Evolutionary conservation across 1,140 invertebrate species (phyloP), one percentile per base, ranked within the genome.

Genomic region (Microplitis demolitor): DNA sequence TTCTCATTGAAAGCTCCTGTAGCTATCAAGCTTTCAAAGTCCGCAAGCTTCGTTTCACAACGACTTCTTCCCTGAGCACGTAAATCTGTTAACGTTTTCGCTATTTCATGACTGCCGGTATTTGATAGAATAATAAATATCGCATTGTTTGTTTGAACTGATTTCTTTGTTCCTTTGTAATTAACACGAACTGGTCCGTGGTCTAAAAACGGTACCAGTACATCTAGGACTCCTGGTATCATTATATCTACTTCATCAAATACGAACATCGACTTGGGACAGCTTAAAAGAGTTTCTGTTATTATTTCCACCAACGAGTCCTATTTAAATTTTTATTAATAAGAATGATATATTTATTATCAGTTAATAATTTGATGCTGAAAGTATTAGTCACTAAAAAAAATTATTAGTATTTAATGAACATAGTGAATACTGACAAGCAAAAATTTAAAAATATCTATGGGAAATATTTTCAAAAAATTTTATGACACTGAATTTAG

Each of bases 201-300:
- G 86, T 99, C 97, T n/a, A 98, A 82, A 83, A 97, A 93, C 11
- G 96, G 94, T 82, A 94, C 94, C 24, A 99, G 89, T 11, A 89
- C 89, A 85, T 98, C 94, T 14, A 99, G 88, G 8, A 98, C 81
- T 13, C 92, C 92, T 16, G 89, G 81, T 5, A 96, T 94, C 90
- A 98, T 96, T 85, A 98, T 96, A 83, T 99, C 95, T 5, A 98
- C 93, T 89, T 99, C 98, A 88, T 99, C 98, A 89, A 99, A 98
- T 75, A 99, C 93, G 83, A 99, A 98, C 37, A 99, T 78, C 0
- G 95, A 93, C 61, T 88, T 87, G 8, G 89, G 87, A 88, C 97
- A 99, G 6, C 82, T 77, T 51, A 83, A 85, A 5, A 97, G 89
- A 78, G 90, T 89, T 0, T 83, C 82, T 74, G 87, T 84, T 58